A percentile compares a stretch with the other conserved stretches of the same genome.
These are phyloP conservation scores for Pampus argenteus DNA, from an alignment of 2,797 vertebrate species.

Conservation along the genomic window DNA sequence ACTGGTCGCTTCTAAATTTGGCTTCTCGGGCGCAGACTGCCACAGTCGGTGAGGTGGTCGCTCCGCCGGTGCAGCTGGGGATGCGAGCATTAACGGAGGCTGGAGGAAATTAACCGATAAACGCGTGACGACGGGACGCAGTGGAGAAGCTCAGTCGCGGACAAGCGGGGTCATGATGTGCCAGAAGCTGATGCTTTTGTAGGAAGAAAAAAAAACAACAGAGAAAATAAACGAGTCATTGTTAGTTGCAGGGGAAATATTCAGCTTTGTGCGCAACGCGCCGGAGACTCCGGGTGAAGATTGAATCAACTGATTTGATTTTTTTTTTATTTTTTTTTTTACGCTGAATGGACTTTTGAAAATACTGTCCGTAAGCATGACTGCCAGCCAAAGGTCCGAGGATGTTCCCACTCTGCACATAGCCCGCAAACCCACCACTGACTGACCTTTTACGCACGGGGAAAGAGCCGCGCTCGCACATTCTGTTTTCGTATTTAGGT, in stretches of 20 bases:
- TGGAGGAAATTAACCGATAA: slow-evolving; percentile 58
- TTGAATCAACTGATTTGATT: slow-evolving; percentile 29
- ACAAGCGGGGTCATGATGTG: slow-evolving; percentile 50
- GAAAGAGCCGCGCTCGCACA: slow-evolving; percentile 46
- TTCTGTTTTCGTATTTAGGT: slow-evolving; percentile 52
- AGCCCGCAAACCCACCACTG: slow-evolving; percentile 39
- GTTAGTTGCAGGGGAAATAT: slow-evolving; percentile 29
- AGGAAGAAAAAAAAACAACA: background rate
- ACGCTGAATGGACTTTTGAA: slow-evolving; percentile 60
- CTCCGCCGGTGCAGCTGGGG: slow-evolving; percentile 42
- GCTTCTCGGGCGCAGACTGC: slow-evolving; percentile 84
- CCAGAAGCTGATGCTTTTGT: slow-evolving; percentile 48
- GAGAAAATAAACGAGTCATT: slow-evolving; percentile 33
- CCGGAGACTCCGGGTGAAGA: slow-evolving; percentile 46
- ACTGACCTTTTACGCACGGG: slow-evolving; percentile 71
- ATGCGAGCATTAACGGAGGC: slow-evolving; percentile 56
- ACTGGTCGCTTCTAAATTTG: slow-evolving; percentile 91
- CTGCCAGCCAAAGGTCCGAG: slow-evolving; percentile 28
- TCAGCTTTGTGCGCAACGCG: slow-evolving; percentile 41
- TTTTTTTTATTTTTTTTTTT: too few species aligned
- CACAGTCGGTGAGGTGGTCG: slow-evolving; percentile 73
- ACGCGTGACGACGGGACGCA: slow-evolving; percentile 58
- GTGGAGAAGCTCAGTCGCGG: slow-evolving; percentile 42
- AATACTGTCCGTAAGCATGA: slow-evolving; percentile 24
- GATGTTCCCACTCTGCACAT: slow-evolving; percentile 54